Conservation (phyloP, 92 coral and sea anemone genomes). For the Zoanthus sociatus region DNA sequence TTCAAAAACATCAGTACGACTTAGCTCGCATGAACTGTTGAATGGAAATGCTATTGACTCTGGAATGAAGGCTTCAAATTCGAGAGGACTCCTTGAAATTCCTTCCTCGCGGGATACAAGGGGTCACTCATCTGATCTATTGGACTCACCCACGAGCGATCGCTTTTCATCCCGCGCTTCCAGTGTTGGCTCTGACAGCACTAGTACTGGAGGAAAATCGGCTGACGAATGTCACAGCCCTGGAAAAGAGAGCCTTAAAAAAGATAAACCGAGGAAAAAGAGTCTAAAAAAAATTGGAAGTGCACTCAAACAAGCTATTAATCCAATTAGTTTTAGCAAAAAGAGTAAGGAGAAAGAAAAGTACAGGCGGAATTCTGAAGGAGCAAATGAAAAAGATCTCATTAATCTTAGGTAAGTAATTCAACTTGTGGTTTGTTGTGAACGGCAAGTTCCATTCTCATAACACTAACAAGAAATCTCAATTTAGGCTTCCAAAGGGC, state of each 20-base stretch:
- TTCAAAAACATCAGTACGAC: conserved; percentile 17
- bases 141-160: conserved; percentile 42
- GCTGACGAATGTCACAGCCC: conserved; percentile 55
- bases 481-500: too few relatives aligned
- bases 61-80: background rate
- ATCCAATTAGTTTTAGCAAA: conserved; percentile 70
- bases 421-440: background rate
- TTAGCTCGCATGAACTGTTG: conserved; percentile 29
- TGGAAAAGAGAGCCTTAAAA: conserved; percentile 43
- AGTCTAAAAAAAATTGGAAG: conserved; percentile 81
- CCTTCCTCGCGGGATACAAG: conserved; percentile 21
- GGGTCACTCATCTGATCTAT: conserved; percentile 29
- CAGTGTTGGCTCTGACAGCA: conserved; percentile 79
- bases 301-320: conserved; percentile 82
- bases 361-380: background rate
- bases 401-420: conserved; percentile 78
- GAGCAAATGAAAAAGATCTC: conserved; percentile 61
- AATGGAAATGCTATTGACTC: background rate
- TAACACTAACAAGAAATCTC: too few relatives aligned
- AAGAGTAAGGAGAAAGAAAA: conserved; percentile 43
- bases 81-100: conserved; percentile 32
- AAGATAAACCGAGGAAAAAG: conserved; percentile 72
- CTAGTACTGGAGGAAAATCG: conserved; percentile 53
- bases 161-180: conserved; percentile 64
- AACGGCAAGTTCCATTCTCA: background rate